These are phyloP conservation scores for Patella caerulea DNA, from an alignment of 2,888 invertebrate species.

Conservation along the genomic window DNA sequence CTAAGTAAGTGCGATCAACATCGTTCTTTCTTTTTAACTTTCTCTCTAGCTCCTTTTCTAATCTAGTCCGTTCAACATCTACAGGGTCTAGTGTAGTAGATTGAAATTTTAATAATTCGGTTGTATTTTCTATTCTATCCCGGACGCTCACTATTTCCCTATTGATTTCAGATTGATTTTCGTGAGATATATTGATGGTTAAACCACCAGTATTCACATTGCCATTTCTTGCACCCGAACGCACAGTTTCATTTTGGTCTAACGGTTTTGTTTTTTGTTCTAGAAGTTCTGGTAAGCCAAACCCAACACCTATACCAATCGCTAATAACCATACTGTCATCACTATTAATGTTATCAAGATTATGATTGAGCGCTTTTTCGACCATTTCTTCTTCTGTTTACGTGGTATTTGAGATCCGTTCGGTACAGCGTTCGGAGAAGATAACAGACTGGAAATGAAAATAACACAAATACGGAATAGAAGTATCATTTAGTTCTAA, in stretches of 20 bases:
- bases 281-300: neutral
- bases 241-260: neutral
- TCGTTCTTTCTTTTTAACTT: neutral
- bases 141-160: neutral
- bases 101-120: neutral
- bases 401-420: too few species aligned
- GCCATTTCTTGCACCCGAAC: too few species aligned
- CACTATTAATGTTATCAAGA: neutral
- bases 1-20: neutral
- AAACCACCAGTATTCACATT: too few species aligned
- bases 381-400: neutral
- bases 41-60: too few species aligned
- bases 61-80: too few species aligned
- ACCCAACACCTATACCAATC: slow-evolving; percentile 1
- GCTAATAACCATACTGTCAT: slow-evolving; percentile 4
- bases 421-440: too few species aligned
- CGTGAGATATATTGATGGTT: neutral
- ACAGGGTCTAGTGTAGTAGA: neutral
- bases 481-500: too few species aligned
- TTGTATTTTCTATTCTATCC: neutral
- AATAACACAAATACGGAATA: too few species aligned
- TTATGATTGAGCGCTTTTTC: slow-evolving; percentile 5
- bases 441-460: too few species aligned
- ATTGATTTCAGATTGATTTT: neutral
- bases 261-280: neutral